phyloP scores from a whole-genome alignment of 2,888 invertebrate species.

The Sphaerophoria rueppellii region DNA sequence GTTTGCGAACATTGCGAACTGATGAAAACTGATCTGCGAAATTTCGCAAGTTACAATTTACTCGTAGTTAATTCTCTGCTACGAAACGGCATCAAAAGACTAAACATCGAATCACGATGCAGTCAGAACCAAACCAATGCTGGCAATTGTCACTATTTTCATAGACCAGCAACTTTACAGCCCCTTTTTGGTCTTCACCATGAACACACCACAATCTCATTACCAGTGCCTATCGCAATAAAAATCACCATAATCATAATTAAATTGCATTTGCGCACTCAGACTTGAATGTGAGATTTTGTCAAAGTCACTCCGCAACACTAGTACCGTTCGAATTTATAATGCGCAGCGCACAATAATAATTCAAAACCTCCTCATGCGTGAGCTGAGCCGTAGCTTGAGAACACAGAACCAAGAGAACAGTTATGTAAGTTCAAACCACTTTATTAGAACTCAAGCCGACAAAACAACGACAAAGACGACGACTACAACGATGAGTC shows the following conservation, averaged over 20 bases:
- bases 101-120: no score
- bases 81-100: no score
- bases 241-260: background rate
- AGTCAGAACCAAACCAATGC: no score
- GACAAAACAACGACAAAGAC: no score
- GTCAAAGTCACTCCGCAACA: constrained; percentile 49
- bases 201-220: no score
- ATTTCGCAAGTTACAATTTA: no score
- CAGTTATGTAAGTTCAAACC: constrained; percentile 46
- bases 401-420: constrained; percentile 53
- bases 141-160: no score
- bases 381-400: constrained; percentile 48
- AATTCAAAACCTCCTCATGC: constrained; percentile 44
- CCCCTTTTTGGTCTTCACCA: no score
- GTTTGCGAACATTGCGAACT: no score
- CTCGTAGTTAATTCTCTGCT: no score
- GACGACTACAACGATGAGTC: constrained; percentile 36
- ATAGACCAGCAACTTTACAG: no score
- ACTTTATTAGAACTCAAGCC: constrained; percentile 40
- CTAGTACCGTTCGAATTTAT: background rate
- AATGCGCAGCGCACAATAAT: background rate
- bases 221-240: background rate
- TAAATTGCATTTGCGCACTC: background rate
- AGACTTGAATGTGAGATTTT: constrained; percentile 38
- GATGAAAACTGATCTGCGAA: background rate